Base-by-base conservation (phyloP, 2,888 invertebrate genomes). In the Leptinotarsa tumamoca region DNA sequence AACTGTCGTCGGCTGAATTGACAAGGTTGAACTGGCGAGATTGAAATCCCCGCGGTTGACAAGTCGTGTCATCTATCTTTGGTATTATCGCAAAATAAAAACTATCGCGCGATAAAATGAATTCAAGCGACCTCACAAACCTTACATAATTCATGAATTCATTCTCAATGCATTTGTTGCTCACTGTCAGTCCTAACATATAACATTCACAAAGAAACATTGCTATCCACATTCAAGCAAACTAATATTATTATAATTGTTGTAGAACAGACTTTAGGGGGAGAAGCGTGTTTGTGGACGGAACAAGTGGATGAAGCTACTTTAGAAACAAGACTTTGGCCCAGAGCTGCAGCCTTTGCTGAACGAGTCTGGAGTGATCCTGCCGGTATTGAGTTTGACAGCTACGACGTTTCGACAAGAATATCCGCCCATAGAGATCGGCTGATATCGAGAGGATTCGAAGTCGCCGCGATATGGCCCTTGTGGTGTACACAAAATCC, bases 251-350 rank as follows among this genome's bases (percentile, higher is more conserved):
- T 17, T 21, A 21, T 21, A 15, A 4, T 23, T 15, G 14, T 63
- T 63, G 80, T 87, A 66, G 68, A 80, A 3, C 80, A 83, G 76
- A 87, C 92, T 33, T 88, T 93, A 69, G 96, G 96, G 0, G 95
- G 94, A 5, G 95, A 95, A 85, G 95, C 92, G 14, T 94, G 95
- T 77, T 90, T 95, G 84, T 96, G 96, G 96, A 92, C 92, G 51
- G 96, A 96, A 87, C 94, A 95, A 89, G 92, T 93, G 58, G 93
- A 92, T 69, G 91, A 93, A 82, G 91, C 91, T 73, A 93, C 93
- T 74, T 86, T 95, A 82, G 95, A 95, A 87, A 92, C 93, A 80
- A 91, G 95, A 85, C 89, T 95, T 84, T 96, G 95, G 95, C 96
- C 96, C 51, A 90, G 96, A 77, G 90, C 93, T 5, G 93, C 95